A percentile compares a stretch with the other conserved stretches of the same genome.
Evolutionary conservation across 2,797 vertebrate genomes (phyloP).

Genomic region (Salmo trutta): DNA sequence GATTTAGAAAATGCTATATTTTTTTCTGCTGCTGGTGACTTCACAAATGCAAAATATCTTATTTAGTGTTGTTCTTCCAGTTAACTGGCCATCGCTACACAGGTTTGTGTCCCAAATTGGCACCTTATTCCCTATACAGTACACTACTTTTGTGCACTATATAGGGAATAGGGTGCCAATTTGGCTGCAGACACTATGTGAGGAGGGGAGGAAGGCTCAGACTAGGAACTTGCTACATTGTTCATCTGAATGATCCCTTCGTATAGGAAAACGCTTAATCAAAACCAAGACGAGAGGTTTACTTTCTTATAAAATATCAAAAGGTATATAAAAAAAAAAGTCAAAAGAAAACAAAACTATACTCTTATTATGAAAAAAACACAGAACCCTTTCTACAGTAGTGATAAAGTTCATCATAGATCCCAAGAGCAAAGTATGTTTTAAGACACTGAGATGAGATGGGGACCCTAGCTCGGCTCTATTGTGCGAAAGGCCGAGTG

Average conservation of each 20-base stretch:
- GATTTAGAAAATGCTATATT: constrained; percentile 58
- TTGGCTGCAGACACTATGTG: constrained; percentile 41
- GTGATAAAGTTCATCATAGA: constrained; percentile 73
- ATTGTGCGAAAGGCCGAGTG: constrained; percentile 77
- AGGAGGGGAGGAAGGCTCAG: constrained; percentile 65
- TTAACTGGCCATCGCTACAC: constrained; percentile 74
- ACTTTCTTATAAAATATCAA: constrained; percentile 62
- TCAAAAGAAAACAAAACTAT: constrained; percentile 64
- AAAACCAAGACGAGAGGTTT: constrained; percentile 13
- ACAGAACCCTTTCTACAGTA: constrained; percentile 54
- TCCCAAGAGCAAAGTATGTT: constrained; percentile 68
- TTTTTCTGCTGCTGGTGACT: constrained; percentile 42
- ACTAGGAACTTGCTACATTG: constrained; percentile 66
- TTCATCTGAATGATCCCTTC: constrained; percentile 66
- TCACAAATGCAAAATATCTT: constrained; percentile 61
- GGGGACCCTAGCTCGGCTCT: constrained; percentile 64
- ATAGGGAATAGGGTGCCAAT: not conserved
- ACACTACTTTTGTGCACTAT: not conserved
- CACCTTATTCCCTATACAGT: not conserved
- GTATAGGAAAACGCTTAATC: constrained; percentile 34
- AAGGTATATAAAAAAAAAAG: constrained; percentile 44
- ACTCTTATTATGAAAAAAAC: constrained; percentile 57
- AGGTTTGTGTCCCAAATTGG: not conserved
- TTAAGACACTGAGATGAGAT: constrained; percentile 79
- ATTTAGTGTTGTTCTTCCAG: constrained; percentile 79